phyloP scores from a whole-genome alignment of 2,888 invertebrate species.

The Polia nebulosa region DNA sequence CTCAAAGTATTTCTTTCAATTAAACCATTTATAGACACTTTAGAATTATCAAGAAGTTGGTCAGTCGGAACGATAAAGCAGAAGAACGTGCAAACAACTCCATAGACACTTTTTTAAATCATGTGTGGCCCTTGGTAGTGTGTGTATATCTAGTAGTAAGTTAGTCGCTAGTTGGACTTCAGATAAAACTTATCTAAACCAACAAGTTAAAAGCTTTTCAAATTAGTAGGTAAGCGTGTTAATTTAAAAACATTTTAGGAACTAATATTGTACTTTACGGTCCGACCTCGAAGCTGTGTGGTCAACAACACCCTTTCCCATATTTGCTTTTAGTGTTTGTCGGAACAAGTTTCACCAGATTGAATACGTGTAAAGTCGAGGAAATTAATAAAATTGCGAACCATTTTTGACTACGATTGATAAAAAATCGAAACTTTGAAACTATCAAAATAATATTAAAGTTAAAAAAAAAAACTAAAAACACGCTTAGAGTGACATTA shows the following conservation, averaged over 20 bases:
- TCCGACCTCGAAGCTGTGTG: slow-evolving; percentile 1
- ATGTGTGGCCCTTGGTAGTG: neutral
- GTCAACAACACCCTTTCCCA: slow-evolving; percentile 27
- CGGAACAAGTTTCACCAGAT: slow-evolving; percentile 5
- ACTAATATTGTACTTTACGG: slow-evolving; percentile 17
- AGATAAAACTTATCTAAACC: neutral
- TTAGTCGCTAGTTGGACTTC: neutral
- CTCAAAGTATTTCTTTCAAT: no score
- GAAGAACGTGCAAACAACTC: no score
- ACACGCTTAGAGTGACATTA: no score
- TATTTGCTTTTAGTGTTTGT: slow-evolving; percentile 39
- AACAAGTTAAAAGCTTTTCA: slow-evolving; percentile 17
- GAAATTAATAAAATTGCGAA: neutral
- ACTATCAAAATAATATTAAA: no score
- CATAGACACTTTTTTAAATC: no score
- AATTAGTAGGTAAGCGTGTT: slow-evolving; percentile 10
- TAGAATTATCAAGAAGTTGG: no score
- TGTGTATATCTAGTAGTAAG: neutral
- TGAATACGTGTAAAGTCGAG: neutral
- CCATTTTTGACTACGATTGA: neutral
- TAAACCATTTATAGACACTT: no score
- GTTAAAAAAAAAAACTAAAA: no score
- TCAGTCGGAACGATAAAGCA: no score
- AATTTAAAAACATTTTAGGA: slow-evolving; percentile 10
- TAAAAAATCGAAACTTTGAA: neutral